Conservation (phyloP, 2,113 vertebrate genomes). For the Prunella fulvescens region DNA sequence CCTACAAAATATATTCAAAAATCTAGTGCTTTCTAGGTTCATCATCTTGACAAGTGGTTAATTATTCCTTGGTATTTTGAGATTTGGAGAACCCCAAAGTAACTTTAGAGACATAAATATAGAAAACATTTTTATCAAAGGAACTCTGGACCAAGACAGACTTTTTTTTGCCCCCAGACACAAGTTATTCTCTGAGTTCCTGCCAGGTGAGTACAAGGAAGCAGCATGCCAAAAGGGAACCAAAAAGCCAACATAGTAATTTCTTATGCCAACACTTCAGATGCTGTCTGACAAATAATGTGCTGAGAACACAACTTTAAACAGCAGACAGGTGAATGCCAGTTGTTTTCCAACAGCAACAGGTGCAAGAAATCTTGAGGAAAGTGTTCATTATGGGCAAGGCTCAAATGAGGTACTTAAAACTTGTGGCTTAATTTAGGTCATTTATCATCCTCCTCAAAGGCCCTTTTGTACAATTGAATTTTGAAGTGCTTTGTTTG, state of each 20-base stretch:
- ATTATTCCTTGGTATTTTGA: not conserved
- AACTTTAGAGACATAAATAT: not conserved
- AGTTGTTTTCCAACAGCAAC: constrained; percentile 60
- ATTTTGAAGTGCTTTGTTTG: constrained; percentile 71
- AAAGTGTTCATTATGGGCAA: constrained; percentile 64
- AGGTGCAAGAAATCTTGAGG: constrained; percentile 70
- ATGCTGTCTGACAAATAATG: constrained; percentile 5
- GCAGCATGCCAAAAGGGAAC: not conserved
- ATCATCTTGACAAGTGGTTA: not conserved
- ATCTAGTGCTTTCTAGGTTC: not conserved
- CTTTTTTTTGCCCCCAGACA: not conserved
- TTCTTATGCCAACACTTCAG: not conserved
- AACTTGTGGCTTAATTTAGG: constrained; percentile 75
- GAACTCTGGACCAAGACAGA: not conserved
- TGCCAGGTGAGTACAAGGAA: not conserved
- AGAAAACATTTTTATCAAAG: not conserved
- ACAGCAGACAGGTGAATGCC: constrained; percentile 14
- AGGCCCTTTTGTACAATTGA: constrained; percentile 72
- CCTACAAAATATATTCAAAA: not conserved
- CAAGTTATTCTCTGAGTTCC: not conserved
- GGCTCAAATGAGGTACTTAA: constrained; percentile 73
- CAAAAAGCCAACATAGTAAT: not conserved
- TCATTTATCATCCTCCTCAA: constrained; percentile 78
- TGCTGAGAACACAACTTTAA: constrained; percentile 30
- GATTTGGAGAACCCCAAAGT: not conserved